A percentile compares a stretch with the other conserved stretches of the same genome.
phyloP scores from a whole-genome alignment of 2,797 vertebrate species.

The Synanceia verrucosa region DNA sequence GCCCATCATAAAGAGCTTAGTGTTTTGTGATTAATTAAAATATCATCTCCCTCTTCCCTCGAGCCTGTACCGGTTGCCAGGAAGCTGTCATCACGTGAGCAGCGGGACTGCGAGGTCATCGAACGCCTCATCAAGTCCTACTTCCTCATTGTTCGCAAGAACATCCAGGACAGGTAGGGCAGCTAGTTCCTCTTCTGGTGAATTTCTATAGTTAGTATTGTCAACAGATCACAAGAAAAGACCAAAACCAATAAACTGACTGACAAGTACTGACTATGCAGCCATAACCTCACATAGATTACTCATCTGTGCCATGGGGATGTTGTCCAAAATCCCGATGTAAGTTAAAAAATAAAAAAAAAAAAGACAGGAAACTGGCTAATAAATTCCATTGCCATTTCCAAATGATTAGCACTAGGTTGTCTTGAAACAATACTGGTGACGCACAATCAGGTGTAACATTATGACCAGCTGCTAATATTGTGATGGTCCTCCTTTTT shows the following conservation, averaged over 20 bases:
- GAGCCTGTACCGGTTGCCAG: constrained; percentile 97
- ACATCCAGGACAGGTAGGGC: constrained; percentile 97
- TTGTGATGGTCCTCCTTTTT: no score
- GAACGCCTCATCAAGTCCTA: constrained; percentile 99
- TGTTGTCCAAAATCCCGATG: no score
- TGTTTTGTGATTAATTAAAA: background rate
- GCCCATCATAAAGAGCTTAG: background rate
- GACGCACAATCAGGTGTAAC: no score
- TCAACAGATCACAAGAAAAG: background rate
- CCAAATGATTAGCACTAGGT: no score
- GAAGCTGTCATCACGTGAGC: constrained; percentile 96
- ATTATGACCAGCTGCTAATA: no score
- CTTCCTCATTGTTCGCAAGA: constrained; percentile 98
- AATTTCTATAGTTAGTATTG: background rate
- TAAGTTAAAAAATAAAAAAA: no score
- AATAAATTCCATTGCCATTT: background rate
- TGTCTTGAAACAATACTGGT: background rate
- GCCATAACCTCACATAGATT: background rate
- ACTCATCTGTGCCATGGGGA: background rate
- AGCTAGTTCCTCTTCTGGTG: background rate
- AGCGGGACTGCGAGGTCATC: constrained; percentile 98
- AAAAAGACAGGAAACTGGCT: background rate
- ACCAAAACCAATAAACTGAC: background rate
- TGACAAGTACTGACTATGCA: background rate
- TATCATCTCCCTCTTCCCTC: background rate